phyloP scores from a whole-genome alignment of 2,888 invertebrate genomes.

The Nymphalis urticae region DNA sequence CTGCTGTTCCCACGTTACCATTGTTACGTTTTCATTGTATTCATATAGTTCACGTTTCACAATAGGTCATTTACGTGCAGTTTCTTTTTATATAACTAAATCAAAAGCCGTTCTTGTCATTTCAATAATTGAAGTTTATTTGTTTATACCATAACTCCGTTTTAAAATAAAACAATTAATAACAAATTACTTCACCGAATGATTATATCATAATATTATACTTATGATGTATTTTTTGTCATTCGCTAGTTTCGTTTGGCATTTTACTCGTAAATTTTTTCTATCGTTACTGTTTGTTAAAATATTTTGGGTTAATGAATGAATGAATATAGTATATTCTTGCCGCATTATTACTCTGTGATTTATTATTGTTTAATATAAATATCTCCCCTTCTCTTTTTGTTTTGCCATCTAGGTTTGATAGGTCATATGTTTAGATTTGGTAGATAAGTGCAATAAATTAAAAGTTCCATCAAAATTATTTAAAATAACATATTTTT shows the following conservation, averaged over 20 bases:
- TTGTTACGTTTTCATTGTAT: conserved; percentile 46
- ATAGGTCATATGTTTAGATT: no score
- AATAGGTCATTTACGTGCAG: conserved; percentile 50
- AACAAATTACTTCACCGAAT: neutral
- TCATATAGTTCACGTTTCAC: conserved; percentile 48
- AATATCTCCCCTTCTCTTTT: neutral
- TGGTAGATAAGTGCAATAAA: no score
- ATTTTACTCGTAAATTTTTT: neutral
- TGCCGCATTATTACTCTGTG: no score
- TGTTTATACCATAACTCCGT: neutral
- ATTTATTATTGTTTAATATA: neutral
- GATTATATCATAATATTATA: neutral
- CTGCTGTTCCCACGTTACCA: conserved; percentile 51
- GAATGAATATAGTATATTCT: neutral
- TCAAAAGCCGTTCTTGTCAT: conserved; percentile 26
- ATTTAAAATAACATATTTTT: no score
- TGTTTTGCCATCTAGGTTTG: neutral
- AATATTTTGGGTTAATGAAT: neutral
- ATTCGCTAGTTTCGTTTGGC: neutral
- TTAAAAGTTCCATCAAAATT: no score
- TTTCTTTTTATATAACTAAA: conserved; percentile 44
- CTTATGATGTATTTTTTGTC: conserved; percentile 7
- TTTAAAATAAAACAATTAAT: neutral
- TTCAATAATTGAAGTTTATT: neutral
- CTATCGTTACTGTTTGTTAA: neutral